A percentile compares a stretch with the other conserved stretches of the same genome.
Conservation (phyloP, 2,888 invertebrate species). For the Horisme vitalbata region DNA sequence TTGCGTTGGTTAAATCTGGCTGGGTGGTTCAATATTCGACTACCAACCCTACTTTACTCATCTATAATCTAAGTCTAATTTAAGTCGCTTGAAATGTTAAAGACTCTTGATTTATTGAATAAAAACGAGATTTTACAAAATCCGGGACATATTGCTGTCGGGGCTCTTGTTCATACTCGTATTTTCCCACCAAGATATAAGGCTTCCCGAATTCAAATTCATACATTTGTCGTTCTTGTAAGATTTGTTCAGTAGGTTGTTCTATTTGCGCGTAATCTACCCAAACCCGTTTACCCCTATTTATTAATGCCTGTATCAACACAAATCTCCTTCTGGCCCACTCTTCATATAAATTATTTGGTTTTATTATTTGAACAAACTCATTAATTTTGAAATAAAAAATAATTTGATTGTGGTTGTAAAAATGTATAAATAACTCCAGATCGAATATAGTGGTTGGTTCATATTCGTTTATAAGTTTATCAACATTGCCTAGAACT, state of each 20-base stretch:
- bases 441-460: constrained; percentile 38
- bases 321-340: not conserved
- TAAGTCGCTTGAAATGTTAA: too few relatives aligned
- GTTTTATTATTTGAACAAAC: not conserved
- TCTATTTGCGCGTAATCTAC: not conserved
- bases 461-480: constrained; percentile 25
- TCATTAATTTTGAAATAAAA: constrained; percentile 49
- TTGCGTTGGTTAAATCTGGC: too few relatives aligned
- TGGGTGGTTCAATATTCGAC: too few relatives aligned
- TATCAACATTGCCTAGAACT: constrained; percentile 24
- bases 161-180: not conserved
- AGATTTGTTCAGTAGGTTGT: not conserved
- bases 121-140: too few relatives aligned
- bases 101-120: too few relatives aligned
- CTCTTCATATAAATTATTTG: not conserved
- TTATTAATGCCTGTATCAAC: not conserved
- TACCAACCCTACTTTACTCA: too few relatives aligned
- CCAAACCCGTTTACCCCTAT: not conserved
- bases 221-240: not conserved
- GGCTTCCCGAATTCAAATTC: not conserved
- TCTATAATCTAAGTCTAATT: too few relatives aligned
- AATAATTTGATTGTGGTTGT: constrained; percentile 39
- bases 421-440: constrained; percentile 42
- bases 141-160: too few relatives aligned
- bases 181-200: not conserved